A percentile compares a stretch with the other conserved stretches of the same genome.
These are phyloP conservation scores for Peromyscus melanophrys DNA, from an alignment of 2,797 vertebrate species.

Conservation along the genomic window DNA sequence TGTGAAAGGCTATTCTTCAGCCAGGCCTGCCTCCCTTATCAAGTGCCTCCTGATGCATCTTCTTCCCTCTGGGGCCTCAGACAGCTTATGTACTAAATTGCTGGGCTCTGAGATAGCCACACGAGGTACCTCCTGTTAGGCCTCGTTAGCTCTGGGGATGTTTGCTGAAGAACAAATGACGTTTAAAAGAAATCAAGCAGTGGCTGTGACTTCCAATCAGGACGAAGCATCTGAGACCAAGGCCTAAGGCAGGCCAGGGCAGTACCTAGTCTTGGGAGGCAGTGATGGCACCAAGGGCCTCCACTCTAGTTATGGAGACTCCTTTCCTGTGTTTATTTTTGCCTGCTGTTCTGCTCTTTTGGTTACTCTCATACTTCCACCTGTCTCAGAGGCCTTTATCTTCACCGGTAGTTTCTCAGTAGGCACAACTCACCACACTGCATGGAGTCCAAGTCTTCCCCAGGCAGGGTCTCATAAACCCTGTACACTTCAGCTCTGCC, in stretches of 20 bases:
- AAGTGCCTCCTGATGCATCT: rapidly evolving
- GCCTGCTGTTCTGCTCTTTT: background rate
- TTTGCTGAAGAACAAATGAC: background rate
- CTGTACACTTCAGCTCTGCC: background rate
- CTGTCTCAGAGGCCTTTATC: background rate
- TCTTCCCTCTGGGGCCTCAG: too few relatives aligned
- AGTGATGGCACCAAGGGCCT: background rate
- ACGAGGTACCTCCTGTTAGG: rapidly evolving
- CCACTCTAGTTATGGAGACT: too few relatives aligned
- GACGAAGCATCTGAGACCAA: background rate
- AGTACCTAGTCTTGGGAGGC: background rate
- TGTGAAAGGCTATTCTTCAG: background rate
- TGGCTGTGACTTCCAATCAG: background rate
- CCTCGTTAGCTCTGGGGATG: background rate
- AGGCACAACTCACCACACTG: rapidly evolving
- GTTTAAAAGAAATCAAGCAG: background rate
- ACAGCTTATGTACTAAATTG: background rate
- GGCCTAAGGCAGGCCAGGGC: background rate
- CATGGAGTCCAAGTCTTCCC: background rate
- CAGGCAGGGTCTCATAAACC: too few relatives aligned
- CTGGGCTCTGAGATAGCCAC: background rate
- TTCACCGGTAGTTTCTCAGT: background rate
- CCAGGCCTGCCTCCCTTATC: background rate
- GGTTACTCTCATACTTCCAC: background rate
- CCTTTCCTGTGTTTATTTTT: background rate